Evolutionary conservation across 2,797 vertebrate species (phyloP), one percentile per base, ranked within the genome.

Genomic region (Coilia nasus): DNA sequence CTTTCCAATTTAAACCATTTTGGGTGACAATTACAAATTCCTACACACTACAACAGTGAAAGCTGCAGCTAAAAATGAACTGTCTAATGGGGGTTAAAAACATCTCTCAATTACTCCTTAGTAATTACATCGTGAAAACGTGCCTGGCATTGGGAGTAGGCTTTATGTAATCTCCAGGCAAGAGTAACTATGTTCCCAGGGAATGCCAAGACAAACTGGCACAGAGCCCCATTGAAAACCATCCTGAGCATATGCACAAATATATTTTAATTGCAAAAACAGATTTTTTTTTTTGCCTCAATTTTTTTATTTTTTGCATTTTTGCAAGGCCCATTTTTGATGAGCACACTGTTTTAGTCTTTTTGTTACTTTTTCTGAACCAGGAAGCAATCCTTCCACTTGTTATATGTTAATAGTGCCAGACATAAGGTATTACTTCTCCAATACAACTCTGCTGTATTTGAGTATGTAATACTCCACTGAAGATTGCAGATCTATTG

Each of bases 91-190:
- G 35, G 31, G 35, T 78, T 78, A 44, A 41, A 78, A 78, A 21
- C 35, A 78, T 21, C 71, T 78, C 71, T 44, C 28, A 15, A 41
- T 41, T 78, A 41, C 31, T 10, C 71, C 71, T 44, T 21, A 44
- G 71, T 21, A 78, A 44, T 78, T 78, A 71, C 25, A 17, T 10
- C 28, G 31, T 78, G 71, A 1, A 44, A 44, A 35, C 12, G 3
- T 11, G 71, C 15, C 71, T 35, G 67, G 67, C 28, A 35, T 35
- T 75, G 67, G 6, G 12, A 9, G 19, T 44, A 12, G 31, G 15
- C 71, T 44, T 71, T 35, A 71, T 71, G 64, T 17, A 71, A 71
- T 71, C 64, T 35, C 71, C 17, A 44, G 71, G 71, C 71, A 78
- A 78, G 5, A 6, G 71, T 78, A 78, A 44, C 6, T 17, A 15